A percentile compares a stretch with the other conserved stretches of the same genome.
These are phyloP conservation scores for Meloidogyne floridensis DNA, from an alignment of 1,140 invertebrate genomes.

Conservation along the genomic window DNA sequence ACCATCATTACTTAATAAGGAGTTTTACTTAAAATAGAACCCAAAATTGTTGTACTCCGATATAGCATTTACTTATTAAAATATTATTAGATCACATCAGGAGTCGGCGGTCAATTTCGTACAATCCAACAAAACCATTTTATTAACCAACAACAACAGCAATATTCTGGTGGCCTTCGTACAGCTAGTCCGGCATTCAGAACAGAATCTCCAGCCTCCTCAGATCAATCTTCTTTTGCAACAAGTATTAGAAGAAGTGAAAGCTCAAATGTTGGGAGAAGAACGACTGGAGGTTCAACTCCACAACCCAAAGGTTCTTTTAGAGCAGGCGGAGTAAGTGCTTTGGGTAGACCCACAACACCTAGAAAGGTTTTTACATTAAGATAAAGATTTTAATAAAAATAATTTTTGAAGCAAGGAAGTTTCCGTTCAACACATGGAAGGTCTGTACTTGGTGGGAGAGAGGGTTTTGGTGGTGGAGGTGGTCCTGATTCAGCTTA, in stretches of 20 bases:
- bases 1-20: too few species aligned
- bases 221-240: conserved; percentile 60
- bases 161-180: conserved; percentile 11
- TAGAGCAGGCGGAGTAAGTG: conserved; percentile 5
- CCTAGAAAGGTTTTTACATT: conserved; percentile 39
- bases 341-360: conserved; percentile 17
- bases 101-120: background rate
- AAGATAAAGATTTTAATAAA: background rate
- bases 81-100: conserved; percentile 1
- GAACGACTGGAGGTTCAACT: conserved; percentile 11
- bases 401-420: background rate
- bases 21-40: too few species aligned
- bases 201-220: conserved; percentile 59
- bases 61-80: too few species aligned
- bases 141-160: conserved; percentile 23
- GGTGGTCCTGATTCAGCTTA: background rate
- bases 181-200: conserved; percentile 43
- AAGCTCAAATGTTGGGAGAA: conserved; percentile 40
- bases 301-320: conserved; percentile 17
- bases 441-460: conserved; percentile 57
- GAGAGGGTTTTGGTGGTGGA: background rate
- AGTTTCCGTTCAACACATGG: conserved; percentile 11
- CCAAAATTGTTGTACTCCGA: too few species aligned
- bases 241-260: conserved; percentile 60
- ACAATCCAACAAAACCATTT: background rate